A percentile compares a stretch with the other conserved stretches of the same genome.
These are phyloP conservation scores for Cerceris rybyensis DNA, from an alignment of 2,888 invertebrate genomes.

Conservation along the genomic window DNA sequence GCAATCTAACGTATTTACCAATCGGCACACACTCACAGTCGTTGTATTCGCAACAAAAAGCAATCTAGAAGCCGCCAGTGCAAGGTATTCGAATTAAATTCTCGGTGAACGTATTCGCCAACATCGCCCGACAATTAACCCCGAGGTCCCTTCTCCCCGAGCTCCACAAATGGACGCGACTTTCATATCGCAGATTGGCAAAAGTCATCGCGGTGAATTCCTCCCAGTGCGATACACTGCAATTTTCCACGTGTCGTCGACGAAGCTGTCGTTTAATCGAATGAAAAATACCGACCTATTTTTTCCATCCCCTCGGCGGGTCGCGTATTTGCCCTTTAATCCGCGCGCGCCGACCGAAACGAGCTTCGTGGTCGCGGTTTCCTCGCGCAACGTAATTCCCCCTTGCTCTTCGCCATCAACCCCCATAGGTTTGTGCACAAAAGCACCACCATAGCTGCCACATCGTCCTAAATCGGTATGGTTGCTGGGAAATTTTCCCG, in stretches of 20 bases:
- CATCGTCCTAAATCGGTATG: neutral
- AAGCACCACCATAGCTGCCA: neutral
- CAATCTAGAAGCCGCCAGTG: too few relatives aligned
- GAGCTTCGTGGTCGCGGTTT: constrained; percentile 41
- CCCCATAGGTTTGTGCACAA: neutral
- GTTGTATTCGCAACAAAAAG: too few relatives aligned
- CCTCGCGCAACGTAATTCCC: constrained; percentile 49
- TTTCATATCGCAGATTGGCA: neutral
- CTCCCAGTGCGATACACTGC: neutral
- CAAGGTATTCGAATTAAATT: too few relatives aligned
- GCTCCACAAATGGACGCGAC: too few relatives aligned
- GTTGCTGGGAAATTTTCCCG: constrained; percentile 27
- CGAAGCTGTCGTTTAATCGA: constrained; percentile 20
- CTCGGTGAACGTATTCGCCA: too few relatives aligned
- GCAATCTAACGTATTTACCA: too few relatives aligned
- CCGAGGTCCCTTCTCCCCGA: too few relatives aligned
- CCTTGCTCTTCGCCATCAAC: neutral
- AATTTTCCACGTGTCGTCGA: neutral
- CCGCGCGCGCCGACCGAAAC: constrained; percentile 21
- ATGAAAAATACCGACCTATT: constrained; percentile 18
- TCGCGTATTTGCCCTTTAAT: constrained; percentile 1
- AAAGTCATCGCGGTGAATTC: neutral
- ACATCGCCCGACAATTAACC: too few relatives aligned
- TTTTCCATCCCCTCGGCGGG: constrained; percentile 6
- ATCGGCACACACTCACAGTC: too few relatives aligned